Conservation (phyloP, 1,140 invertebrate genomes). For the Matsumurasca onukii region DNA sequence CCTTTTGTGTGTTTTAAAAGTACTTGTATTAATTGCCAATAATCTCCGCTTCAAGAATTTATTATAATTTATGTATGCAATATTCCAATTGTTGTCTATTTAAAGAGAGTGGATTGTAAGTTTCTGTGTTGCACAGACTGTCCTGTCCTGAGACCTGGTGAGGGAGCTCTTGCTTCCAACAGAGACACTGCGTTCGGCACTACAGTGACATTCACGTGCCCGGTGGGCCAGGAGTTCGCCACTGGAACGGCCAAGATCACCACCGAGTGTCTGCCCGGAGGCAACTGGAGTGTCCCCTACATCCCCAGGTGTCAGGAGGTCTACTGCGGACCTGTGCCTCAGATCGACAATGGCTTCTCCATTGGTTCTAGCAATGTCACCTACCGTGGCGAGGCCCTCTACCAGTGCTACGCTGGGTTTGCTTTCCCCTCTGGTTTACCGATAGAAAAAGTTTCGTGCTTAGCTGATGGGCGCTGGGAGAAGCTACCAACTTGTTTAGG, state of each 20-base stretch:
- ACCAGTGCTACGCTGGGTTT: slow-evolving; percentile 96
- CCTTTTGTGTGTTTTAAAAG: too few relatives aligned
- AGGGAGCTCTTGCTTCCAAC: slow-evolving; percentile 84
- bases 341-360: slow-evolving; percentile 96
- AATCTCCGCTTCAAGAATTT: too few relatives aligned
- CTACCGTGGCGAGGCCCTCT: slow-evolving; percentile 88
- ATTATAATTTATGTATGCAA: too few relatives aligned
- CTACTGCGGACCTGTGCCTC: slow-evolving; percentile 95
- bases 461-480: slow-evolving; percentile 88
- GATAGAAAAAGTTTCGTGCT: slow-evolving; percentile 86
- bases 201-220: slow-evolving; percentile 86
- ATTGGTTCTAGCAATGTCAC: slow-evolving; percentile 94
- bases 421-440: slow-evolving; percentile 85
- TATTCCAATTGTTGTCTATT: too few relatives aligned
- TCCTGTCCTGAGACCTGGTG: slow-evolving; percentile 77
- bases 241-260: slow-evolving; percentile 82
- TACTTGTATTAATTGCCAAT: too few relatives aligned
- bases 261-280: slow-evolving; percentile 84
- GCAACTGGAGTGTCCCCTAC: slow-evolving; percentile 90
- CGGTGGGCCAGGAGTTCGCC: slow-evolving; percentile 91
- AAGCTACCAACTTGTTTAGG: slow-evolving; percentile 85
- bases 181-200: slow-evolving; percentile 92
- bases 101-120: too few relatives aligned
- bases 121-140: slow-evolving; percentile 75
- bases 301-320: slow-evolving; percentile 97